Base-by-base conservation (phyloP, 2,797 vertebrate genomes). In the Esox lucius region DNA sequence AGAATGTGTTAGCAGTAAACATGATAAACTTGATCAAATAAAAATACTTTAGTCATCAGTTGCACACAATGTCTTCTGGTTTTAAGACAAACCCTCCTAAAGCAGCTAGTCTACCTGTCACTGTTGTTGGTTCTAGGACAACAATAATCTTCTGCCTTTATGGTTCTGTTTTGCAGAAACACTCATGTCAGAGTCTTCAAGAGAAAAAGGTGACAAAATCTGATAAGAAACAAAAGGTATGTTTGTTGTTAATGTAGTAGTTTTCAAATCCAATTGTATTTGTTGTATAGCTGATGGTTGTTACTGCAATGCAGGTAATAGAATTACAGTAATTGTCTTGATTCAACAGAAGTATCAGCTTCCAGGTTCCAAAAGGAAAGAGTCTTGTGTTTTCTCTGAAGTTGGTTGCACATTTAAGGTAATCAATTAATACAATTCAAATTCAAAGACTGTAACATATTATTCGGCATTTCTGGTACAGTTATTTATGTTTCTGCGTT, bases 391-490 rank as follows among this genome's bases (percentile, higher is more conserved):
- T 15, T 96, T 95, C 68, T 85, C 90, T 74, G 87, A 89, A 17
- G 81, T 94, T 0, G 95, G 95, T 80, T 96, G 95, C 74, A 84
- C 84, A 0, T 95, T 93, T 68, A 89, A 87, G 93, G 95, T 96
- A 89, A 87, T 24, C 39, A 68, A n/a, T 66, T 72, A 68, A 59
- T 62, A 24, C 53, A 6, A 61, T n/a, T 24, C 3, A 46, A 46
- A 46, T 46, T 12, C 9, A 56, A 56, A 56, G 8, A 56, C 9
- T 24, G 9, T 61, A 17, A 12, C 22, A 61, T 26, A 56, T 56
- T 22, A 7, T n/a, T 8, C 56, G 9, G 5, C 22, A 24, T 61
- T 61, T 13, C n/a, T 11, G 11, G 56, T 56, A 12, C 48, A 65
- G 62, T 28, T 31, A 31, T 13, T 61, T 3, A 61, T 12, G 22